These are phyloP conservation scores for Zelleria hepariella DNA, from an alignment of 2,888 invertebrate genomes.

Conservation along the genomic window DNA sequence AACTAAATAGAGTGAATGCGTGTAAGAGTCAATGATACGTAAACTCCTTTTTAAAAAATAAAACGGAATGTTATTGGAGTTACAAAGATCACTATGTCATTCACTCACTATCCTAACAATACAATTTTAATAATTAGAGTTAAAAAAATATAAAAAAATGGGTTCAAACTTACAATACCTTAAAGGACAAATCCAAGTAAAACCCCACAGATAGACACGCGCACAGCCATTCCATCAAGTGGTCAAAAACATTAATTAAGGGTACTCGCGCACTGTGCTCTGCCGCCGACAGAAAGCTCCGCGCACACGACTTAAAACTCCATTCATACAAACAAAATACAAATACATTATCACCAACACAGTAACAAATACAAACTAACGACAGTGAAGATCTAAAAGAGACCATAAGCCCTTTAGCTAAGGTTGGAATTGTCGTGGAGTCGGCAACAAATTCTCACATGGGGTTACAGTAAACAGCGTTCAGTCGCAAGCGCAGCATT, in stretches of 20 bases:
- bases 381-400: not conserved
- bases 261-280: conserved; percentile 54
- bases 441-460: conserved; percentile 51
- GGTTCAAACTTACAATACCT: not conserved
- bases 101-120: too few species aligned
- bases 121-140: too few species aligned
- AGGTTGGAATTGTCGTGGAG: conserved; percentile 24
- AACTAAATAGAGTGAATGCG: too few species aligned
- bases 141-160: too few species aligned
- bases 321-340: conserved; percentile 68
- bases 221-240: conserved; percentile 25
- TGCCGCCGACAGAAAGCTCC: conserved; percentile 62
- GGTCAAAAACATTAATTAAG: conserved; percentile 63
- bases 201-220: not conserved
- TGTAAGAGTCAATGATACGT: too few species aligned
- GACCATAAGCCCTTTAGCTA: conserved; percentile 13
- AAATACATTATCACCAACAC: conserved; percentile 64
- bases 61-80: too few species aligned
- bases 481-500: conserved; percentile 41
- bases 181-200: not conserved
- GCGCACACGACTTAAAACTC: conserved; percentile 54
- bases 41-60: too few species aligned
- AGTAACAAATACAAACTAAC: conserved; percentile 36
- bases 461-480: conserved; percentile 59
- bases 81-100: too few species aligned